phyloP scores from a whole-genome alignment of 2,113 vertebrate genomes.

The Podocnemis expansa region DNA sequence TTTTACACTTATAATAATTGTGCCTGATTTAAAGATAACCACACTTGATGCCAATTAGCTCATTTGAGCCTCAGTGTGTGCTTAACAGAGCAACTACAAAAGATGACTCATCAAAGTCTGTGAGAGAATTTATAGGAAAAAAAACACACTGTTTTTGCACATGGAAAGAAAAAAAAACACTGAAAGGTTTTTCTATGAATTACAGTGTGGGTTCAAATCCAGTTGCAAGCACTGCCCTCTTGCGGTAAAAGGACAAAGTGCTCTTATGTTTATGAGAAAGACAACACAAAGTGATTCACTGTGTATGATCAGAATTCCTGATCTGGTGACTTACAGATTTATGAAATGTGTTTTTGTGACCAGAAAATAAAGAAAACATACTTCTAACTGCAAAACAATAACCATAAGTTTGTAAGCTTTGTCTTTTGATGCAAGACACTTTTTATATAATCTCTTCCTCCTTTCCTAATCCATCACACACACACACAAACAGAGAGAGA shows the following conservation, averaged over 20 bases:
- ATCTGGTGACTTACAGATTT: neutral
- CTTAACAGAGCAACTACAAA: neutral
- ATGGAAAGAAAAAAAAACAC: neutral
- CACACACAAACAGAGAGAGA: neutral
- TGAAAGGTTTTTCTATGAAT: accelerated
- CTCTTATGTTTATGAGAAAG: neutral
- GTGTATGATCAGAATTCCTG: neutral
- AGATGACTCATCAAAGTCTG: neutral
- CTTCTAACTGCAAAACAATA: neutral
- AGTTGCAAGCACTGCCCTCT: conserved; percentile 73
- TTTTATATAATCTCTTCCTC: neutral
- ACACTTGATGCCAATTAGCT: neutral
- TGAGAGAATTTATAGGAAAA: neutral
- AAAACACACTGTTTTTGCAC: neutral
- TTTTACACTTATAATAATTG: neutral
- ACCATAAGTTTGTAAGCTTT: accelerated
- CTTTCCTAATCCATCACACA: neutral
- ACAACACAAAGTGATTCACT: neutral
- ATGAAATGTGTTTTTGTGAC: accelerated
- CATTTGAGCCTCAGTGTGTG: neutral
- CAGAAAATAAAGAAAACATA: accelerated
- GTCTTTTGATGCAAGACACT: neutral
- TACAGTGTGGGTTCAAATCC: neutral
- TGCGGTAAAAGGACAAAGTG: conserved; percentile 28
- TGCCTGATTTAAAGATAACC: conserved; percentile 36